phyloP scores from a whole-genome alignment of 2,113 vertebrate species.

The Aspiorhynchus laticeps region DNA sequence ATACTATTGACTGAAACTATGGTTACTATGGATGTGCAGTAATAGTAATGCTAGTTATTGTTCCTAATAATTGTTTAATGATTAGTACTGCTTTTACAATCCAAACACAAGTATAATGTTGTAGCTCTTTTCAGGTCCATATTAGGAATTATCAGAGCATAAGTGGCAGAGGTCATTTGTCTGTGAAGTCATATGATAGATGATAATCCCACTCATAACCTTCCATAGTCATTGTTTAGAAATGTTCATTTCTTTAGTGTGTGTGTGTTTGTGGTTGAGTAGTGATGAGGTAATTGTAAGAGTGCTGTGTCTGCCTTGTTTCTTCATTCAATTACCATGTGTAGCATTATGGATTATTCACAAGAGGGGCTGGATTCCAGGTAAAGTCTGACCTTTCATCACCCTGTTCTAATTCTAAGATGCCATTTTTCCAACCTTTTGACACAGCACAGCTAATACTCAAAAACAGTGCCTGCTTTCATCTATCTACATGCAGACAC shows the following conservation, averaged over 20 bases:
- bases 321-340: background rate
- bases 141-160: background rate
- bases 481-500: constrained; percentile 22
- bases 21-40: background rate
- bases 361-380: background rate
- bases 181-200: background rate
- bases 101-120: background rate
- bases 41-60: background rate
- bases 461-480: background rate
- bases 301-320: background rate
- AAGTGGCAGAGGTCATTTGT: background rate
- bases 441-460: background rate
- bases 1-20: background rate
- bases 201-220: background rate
- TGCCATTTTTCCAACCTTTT: background rate
- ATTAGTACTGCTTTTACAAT: background rate
- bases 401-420: constrained; percentile 13
- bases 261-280: background rate
- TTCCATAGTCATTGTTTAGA: background rate
- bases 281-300: background rate
- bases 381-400: constrained; percentile 5
- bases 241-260: constrained; percentile 4
- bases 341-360: constrained; percentile 3
- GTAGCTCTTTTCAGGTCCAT: background rate
- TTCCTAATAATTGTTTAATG: background rate